Evolutionary conservation across 2,888 invertebrate genomes (phyloP).

Genomic region (Liopterus haemorrhoidalis): DNA sequence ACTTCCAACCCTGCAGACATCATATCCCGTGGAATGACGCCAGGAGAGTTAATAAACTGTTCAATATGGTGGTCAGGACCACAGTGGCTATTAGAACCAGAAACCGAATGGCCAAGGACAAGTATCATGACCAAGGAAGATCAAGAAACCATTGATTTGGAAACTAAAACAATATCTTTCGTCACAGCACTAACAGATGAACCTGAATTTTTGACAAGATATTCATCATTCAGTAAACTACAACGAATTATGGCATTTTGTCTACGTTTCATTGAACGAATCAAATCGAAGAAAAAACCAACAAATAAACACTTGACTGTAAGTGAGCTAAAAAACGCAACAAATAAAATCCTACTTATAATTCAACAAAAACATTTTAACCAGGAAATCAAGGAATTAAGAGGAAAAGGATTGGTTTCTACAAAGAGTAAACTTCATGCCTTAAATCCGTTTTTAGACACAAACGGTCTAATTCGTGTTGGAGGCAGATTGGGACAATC

Average conservation of each 20-base stretch:
- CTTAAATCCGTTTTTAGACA: no score
- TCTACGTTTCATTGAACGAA: no score
- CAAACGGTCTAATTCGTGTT: no score
- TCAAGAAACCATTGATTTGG: not conserved
- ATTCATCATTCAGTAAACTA: not conserved
- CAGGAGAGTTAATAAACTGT: slow-evolving; percentile 15
- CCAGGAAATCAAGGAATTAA: no score
- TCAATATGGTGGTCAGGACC: slow-evolving; percentile 30
- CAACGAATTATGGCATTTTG: slow-evolving; percentile 1
- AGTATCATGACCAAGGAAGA: no score
- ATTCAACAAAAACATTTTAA: no score
- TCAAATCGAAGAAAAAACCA: no score
- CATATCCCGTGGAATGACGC: slow-evolving; percentile 28
- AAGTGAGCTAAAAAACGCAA: not conserved
- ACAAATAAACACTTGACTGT: no score
- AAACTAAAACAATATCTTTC: not conserved
- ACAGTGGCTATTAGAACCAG: slow-evolving; percentile 10
- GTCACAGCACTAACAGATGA: not conserved
- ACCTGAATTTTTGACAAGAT: not conserved
- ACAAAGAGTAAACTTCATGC: no score
- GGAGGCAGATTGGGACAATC: no score
- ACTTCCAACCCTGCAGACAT: slow-evolving; percentile 32
- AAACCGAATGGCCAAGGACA: no score
- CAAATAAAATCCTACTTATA: not conserved
- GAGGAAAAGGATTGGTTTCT: no score